Percentiles rank a stretch among this genome's conserved stretches.
Evolutionary conservation across 2,113 vertebrate species (phyloP).

Genomic region (Archilochus colubris): DNA sequence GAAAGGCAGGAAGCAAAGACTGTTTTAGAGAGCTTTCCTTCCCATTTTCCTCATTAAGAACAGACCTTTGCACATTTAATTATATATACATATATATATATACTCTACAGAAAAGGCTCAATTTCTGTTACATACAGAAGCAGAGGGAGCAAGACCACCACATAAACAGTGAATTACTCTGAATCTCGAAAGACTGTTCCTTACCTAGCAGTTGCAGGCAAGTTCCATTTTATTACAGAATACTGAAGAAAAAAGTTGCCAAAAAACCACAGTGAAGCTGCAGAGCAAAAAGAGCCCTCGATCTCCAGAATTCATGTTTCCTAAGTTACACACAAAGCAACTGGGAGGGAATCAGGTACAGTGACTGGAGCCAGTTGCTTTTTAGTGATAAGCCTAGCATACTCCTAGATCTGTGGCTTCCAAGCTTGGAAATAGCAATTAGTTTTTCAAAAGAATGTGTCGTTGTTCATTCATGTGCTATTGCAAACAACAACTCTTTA

Average conservation of each 20-base stretch:
- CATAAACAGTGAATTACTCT: background rate
- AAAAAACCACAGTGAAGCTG: background rate
- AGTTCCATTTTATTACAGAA: background rate
- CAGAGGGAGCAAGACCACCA: background rate
- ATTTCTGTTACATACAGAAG: background rate
- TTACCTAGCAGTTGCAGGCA: background rate
- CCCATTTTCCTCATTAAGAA: background rate
- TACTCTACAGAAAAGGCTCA: background rate
- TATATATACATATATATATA: background rate
- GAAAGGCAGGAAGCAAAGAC: background rate
- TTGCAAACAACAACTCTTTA: background rate
- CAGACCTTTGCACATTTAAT: background rate
- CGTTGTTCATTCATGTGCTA: background rate
- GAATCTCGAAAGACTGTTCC: background rate
- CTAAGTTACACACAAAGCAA: background rate
- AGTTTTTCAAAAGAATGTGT: background rate
- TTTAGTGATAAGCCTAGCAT: background rate
- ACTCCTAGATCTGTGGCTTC: background rate
- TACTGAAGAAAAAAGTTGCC: background rate
- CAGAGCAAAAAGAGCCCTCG: background rate
- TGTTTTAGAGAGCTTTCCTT: background rate
- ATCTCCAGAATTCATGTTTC: background rate
- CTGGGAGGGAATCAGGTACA: background rate
- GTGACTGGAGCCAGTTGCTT: accelerated
- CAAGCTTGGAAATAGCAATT: background rate